A percentile compares a stretch with the other conserved stretches of the same genome.
Conservation (phyloP, 2,888 invertebrate species). For the Fragum sueziense region DNA sequence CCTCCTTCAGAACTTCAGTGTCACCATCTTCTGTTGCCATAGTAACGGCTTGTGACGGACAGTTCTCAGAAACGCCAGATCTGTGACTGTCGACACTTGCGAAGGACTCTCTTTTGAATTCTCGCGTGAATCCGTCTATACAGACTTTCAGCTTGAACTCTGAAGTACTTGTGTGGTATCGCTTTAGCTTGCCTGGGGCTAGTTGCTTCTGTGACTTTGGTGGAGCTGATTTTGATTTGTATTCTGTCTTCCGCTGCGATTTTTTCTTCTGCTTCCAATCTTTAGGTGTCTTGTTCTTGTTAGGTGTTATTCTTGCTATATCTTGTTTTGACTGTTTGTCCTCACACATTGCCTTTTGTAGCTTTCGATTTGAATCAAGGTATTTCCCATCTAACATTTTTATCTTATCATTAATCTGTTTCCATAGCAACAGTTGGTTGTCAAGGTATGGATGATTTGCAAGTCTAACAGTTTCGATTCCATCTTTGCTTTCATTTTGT, state of each 20-base stretch:
- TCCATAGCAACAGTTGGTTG: slow-evolving; percentile 1
- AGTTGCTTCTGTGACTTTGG: neutral
- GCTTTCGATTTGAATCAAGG: neutral
- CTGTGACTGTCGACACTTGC: slow-evolving; percentile 8
- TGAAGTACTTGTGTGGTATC: slow-evolving; percentile 10
- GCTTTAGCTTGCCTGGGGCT: neutral
- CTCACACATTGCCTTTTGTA: neutral
- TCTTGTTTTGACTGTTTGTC: neutral
- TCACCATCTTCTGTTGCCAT: slow-evolving; percentile 7
- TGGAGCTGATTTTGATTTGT: neutral
- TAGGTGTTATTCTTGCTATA: neutral
- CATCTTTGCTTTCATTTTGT: neutral
- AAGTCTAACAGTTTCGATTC: neutral
- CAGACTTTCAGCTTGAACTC: slow-evolving; percentile 23
- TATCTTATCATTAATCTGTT: neutral
- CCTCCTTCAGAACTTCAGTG: neutral
- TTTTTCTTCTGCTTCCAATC: neutral
- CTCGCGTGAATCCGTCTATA: neutral
- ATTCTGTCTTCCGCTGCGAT: neutral
- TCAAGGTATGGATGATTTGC: neutral
- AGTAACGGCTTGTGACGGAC: neutral
- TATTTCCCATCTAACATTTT: neutral
- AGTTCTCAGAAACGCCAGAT: neutral
- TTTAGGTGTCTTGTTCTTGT: neutral
- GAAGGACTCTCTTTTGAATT: slow-evolving; percentile 12